Evolutionary conservation across 2,113 vertebrate genomes (phyloP).

Genomic region (Halcyon senegalensis): DNA sequence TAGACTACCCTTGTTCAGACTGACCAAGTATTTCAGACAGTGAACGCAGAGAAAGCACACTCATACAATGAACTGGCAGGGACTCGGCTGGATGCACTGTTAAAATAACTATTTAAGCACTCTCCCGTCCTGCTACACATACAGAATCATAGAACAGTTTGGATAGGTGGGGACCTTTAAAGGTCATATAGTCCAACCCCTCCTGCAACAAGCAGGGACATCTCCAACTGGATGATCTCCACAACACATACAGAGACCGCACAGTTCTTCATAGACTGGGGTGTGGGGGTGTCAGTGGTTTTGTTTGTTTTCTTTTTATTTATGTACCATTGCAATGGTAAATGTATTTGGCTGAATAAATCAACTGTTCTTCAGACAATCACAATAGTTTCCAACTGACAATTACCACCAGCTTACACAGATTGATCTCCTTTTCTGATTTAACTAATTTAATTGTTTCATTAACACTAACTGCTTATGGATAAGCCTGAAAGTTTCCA

Average conservation of each 20-base stretch:
- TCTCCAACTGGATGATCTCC: neutral
- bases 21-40: neutral
- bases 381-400: neutral
- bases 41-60: neutral
- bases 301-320: neutral
- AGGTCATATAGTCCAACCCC: neutral
- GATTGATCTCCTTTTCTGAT: neutral
- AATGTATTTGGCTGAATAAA: neutral
- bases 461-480: conserved; percentile 20
- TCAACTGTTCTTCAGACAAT: neutral
- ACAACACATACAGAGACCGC: neutral
- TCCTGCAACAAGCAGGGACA: neutral
- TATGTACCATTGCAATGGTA: neutral
- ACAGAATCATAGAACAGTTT: neutral
- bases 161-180: neutral
- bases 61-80: neutral
- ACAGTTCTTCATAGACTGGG: neutral
- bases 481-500: conserved; percentile 12
- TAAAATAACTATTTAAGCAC: neutral
- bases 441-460: conserved; percentile 9
- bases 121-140: neutral
- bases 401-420: neutral
- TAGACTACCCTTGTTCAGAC: neutral
- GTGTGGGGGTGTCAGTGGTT: accelerated
- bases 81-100: neutral